phyloP scores from a whole-genome alignment of 2,888 invertebrate species.

The Cheilosia urbana region DNA sequence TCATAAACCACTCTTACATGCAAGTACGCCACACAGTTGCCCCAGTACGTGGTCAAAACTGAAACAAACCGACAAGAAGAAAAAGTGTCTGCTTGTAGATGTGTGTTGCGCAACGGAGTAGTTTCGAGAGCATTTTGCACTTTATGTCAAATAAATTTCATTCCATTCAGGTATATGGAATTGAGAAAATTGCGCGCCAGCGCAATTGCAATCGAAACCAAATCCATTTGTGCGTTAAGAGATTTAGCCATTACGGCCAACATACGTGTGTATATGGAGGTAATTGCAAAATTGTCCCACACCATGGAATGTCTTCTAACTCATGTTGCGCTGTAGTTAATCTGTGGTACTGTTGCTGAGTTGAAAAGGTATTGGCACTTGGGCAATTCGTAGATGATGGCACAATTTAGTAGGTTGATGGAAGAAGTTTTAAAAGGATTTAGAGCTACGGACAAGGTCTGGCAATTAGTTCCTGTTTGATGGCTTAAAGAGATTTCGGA shows the following conservation, averaged over 20 bases:
- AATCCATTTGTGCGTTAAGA: slow-evolving; percentile 43
- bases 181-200: slow-evolving; percentile 45
- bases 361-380: slow-evolving; percentile 30
- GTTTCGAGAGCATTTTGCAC: slow-evolving; percentile 49
- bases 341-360: slow-evolving; percentile 3
- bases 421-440: slow-evolving; percentile 19
- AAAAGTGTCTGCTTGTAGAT: slow-evolving; percentile 22
- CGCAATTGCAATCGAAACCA: slow-evolving; percentile 56
- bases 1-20: slow-evolving; percentile 19
- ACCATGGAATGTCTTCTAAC: slow-evolving; percentile 25
- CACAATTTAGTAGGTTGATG: background rate
- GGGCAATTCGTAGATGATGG: slow-evolving; percentile 5
- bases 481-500: background rate
- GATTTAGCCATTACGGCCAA: slow-evolving; percentile 33
- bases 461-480: slow-evolving; percentile 33
- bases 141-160: slow-evolving; percentile 53
- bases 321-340: background rate
- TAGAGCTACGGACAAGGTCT: background rate
- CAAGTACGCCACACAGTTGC: slow-evolving; percentile 6
- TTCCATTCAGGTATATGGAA: slow-evolving; percentile 33
- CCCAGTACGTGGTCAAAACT: slow-evolving; percentile 9
- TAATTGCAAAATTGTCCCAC: slow-evolving; percentile 37
- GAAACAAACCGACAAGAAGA: slow-evolving; percentile 19
- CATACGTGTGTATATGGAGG: background rate
- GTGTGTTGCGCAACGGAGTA: slow-evolving; percentile 18